These are phyloP conservation scores for Zosterops borbonicus DNA, from an alignment of 2,113 vertebrate genomes.

Conservation along the genomic window DNA sequence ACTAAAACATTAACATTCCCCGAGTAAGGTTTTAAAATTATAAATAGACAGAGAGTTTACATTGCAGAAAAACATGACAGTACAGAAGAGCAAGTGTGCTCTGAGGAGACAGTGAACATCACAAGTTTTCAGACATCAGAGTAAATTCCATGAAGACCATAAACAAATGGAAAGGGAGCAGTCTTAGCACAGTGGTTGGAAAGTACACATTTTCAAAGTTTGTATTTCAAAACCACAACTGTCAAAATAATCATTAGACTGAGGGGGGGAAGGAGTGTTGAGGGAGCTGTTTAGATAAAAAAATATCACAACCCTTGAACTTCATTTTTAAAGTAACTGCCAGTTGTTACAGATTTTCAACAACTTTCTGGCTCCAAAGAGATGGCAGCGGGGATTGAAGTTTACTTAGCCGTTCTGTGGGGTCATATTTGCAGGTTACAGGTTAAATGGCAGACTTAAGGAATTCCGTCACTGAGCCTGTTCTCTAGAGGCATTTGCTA, in stretches of 20 bases:
- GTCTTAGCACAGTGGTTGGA: neutral
- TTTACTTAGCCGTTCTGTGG: neutral
- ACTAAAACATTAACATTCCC: neutral
- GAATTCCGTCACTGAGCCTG: neutral
- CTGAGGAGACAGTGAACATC: neutral
- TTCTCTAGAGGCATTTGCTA: neutral
- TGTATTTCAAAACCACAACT: neutral
- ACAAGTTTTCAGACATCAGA: neutral
- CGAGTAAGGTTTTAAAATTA: neutral
- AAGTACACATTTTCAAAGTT: neutral
- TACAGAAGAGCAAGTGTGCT: neutral
- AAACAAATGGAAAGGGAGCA: neutral
- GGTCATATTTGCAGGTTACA: neutral
- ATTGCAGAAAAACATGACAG: neutral
- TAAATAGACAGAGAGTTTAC: neutral
- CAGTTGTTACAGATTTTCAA: neutral
- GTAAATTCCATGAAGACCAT: neutral
- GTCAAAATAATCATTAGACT: conserved; percentile 1
- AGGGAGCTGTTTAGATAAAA: neutral
- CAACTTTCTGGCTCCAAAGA: neutral
- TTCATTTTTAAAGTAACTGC: neutral
- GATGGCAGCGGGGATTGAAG: neutral
- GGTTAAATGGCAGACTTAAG: neutral
- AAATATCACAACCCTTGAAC: neutral
- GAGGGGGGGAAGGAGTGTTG: neutral